These are phyloP conservation scores for Xestia sexstrigata DNA, from an alignment of 2,888 invertebrate genomes.

Conservation along the genomic window DNA sequence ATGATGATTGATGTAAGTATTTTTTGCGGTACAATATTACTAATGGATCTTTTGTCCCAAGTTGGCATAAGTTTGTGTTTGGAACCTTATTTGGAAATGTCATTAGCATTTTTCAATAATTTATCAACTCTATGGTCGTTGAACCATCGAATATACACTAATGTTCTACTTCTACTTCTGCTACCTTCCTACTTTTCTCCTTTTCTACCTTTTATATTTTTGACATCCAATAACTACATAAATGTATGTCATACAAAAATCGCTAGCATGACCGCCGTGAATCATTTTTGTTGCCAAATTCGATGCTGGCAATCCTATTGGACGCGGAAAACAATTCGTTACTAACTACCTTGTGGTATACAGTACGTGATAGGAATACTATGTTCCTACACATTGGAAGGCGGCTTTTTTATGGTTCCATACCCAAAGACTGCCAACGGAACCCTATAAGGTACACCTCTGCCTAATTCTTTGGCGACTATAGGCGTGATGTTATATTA, in stretches of 20 bases:
- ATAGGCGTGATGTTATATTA: no score
- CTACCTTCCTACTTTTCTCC: no score
- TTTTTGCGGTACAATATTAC: background rate
- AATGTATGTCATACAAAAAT: conserved; percentile 19
- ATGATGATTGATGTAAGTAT: background rate
- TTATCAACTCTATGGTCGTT: background rate
- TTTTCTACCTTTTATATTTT: background rate
- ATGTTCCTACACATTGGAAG: no score
- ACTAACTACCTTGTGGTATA: conserved; percentile 2
- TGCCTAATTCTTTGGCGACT: no score
- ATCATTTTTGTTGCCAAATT: conserved; percentile 40
- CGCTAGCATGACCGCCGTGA: background rate
- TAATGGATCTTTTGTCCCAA: background rate
- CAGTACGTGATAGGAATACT: conserved; percentile 34
- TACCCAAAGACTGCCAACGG: no score
- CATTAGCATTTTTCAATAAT: background rate
- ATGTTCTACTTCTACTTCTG: background rate
- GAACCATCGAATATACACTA: background rate
- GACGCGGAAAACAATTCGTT: conserved; percentile 21
- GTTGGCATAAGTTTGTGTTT: background rate
- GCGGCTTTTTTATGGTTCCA: no score
- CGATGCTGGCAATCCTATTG: conserved; percentile 12
- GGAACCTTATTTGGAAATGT: background rate
- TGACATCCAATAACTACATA: background rate
- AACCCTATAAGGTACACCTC: no score